These are phyloP conservation scores for Vireo griseus DNA, from an alignment of 2,797 vertebrate species.

Conservation along the genomic window DNA sequence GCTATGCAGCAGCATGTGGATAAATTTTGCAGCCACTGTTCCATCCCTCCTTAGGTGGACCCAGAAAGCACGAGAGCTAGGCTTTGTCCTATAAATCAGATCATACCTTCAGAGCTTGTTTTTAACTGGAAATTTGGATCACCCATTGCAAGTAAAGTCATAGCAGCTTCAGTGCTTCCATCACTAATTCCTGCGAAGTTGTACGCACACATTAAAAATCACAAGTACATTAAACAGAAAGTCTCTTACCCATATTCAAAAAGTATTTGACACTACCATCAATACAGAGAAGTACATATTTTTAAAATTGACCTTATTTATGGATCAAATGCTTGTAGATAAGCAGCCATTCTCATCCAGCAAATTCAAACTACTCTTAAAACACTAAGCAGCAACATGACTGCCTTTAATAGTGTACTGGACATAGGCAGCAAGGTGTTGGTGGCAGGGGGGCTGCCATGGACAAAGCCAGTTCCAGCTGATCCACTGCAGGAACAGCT, in stretches of 20 bases:
- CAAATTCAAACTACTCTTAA: neutral
- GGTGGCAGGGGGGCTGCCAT: neutral
- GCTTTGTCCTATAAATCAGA: neutral
- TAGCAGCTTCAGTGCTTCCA: constrained; percentile 90
- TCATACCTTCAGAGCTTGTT: constrained; percentile 64
- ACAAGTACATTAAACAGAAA: neutral
- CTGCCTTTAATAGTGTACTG: neutral
- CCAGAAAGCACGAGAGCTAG: neutral
- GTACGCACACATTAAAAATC: neutral
- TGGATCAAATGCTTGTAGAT: neutral
- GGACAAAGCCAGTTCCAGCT: neutral
- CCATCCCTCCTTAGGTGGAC: neutral
- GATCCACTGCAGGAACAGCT: neutral
- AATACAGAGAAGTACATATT: rapidly evolving
- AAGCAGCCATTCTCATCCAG: neutral
- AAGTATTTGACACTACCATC: neutral
- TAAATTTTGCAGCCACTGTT: neutral
- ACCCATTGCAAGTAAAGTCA: constrained; percentile 89
- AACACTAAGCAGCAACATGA: neutral
- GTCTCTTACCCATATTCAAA: neutral
- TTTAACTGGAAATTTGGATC: constrained; percentile 74
- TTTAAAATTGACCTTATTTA: neutral
- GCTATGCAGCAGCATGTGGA: neutral
- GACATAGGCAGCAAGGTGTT: neutral
- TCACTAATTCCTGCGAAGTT: constrained; percentile 66